Base-by-base conservation (phyloP, 2,797 vertebrate species). In the Clamator glandarius region DNA sequence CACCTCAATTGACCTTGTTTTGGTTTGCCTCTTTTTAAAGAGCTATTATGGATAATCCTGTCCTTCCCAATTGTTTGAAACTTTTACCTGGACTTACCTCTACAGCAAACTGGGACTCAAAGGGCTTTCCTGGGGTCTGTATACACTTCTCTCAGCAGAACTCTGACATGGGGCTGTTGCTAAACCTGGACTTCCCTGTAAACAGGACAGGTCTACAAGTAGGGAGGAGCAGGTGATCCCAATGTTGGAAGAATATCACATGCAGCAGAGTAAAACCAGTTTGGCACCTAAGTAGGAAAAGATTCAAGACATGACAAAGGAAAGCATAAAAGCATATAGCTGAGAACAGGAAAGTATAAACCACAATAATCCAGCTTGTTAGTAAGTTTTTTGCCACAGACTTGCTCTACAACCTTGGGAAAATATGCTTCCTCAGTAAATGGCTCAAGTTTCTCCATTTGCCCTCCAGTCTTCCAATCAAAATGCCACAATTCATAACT, bases 131-230 rank as follows among this genome's bases (percentile, higher is more conserved):
- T 12, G 23, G 9, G 26, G 29, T 62, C 61, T 21, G 28, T 24
- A 19, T 42, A 31, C 26, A 4, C 23, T 8, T 23, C 18, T 23
- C 33, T 54, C 50, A 33, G 35, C 25, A 33, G 55, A 50, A 51
- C 31, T 33, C 17, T 0, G 7, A 35, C 13, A 42, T 0, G 1
- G 23, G 9, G 42, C 17, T 36, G 23, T 26, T 57, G 24, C 24
- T 75, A 44, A 48, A 28, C 44, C 48, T 67, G 68, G 59, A 31
- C 39, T 59, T 83, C 36, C 6, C 59, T 6, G 1, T 23, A 46
- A 15, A 14, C 18, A 25, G 9, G 18, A 72, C 15, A 51, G 57
- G 8, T 42, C 74, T 70, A 31, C 50, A 50, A 35, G 26, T 9
- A 51, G 12, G 8, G 41, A 29, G 44, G 8, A 68, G 51, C 28